Percentiles rank a stretch among this genome's conserved stretches.
Evolutionary conservation across 2,888 invertebrate genomes (phyloP).

Genomic region (Orthosia gothica): DNA sequence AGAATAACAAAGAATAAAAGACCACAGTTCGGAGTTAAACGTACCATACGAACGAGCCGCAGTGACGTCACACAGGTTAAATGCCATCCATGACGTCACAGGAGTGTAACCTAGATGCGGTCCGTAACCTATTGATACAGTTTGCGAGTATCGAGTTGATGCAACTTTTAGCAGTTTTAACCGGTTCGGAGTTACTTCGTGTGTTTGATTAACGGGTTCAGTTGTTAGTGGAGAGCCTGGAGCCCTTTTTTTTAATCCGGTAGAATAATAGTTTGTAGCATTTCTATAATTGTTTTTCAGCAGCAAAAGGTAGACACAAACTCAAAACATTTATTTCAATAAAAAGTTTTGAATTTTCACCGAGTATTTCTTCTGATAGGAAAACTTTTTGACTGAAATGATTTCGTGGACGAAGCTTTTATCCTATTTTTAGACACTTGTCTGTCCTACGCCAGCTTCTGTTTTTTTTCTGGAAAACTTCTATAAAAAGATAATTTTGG

Average conservation of each 20-base stretch:
- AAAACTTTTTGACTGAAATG: background rate
- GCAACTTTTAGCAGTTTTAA: slow-evolving; percentile 2
- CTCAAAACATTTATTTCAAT: background rate
- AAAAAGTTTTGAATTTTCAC: background rate
- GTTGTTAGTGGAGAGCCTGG: background rate
- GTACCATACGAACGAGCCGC: background rate
- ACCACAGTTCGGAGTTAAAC: slow-evolving; percentile 4
- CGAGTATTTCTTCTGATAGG: no score
- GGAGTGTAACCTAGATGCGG: slow-evolving; percentile 72
- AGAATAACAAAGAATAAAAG: slow-evolving; percentile 22
- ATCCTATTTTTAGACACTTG: no score
- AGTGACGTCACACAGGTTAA: slow-evolving; percentile 71
- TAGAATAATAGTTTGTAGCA: no score
- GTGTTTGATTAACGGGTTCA: background rate
- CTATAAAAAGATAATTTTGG: no score
- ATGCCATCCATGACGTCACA: slow-evolving; percentile 75
- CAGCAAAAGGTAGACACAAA: background rate
- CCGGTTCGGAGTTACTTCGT: background rate
- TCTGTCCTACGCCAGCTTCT: no score
- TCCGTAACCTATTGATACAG: slow-evolving; percentile 67
- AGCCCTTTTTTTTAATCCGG: no score
- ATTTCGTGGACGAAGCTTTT: background rate
- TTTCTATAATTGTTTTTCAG: no score
- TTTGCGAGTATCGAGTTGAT: slow-evolving; percentile 48
- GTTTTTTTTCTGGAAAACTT: no score